These are phyloP conservation scores for Elgaria multicarinata DNA, from an alignment of 2,113 vertebrate genomes.

Conservation along the genomic window DNA sequence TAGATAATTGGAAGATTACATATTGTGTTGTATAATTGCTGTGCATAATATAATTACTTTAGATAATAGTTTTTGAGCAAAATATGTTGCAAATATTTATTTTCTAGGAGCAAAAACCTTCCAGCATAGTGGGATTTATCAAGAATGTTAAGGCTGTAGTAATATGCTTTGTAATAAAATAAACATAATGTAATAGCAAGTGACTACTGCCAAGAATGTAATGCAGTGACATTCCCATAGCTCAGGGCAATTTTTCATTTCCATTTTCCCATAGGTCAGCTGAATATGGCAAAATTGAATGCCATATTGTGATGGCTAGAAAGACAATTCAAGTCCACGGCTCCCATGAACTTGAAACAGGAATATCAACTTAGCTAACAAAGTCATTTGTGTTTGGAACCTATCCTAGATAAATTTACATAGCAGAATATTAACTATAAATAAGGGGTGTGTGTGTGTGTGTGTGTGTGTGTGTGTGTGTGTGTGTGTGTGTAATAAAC, in stretches of 20 bases:
- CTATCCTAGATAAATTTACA: constrained; percentile 24
- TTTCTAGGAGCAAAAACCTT: constrained; percentile 12
- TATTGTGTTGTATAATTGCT: constrained; percentile 1
- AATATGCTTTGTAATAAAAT: constrained; percentile 42
- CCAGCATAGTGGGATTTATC: not conserved
- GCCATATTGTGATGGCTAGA: constrained; percentile 47
- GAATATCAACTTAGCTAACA: constrained; percentile 53
- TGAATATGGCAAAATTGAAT: constrained; percentile 52
- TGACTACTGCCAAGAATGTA: constrained; percentile 49
- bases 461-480: no score
- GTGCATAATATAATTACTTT: not conserved
- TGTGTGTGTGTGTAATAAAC: not conserved
- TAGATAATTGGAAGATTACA: not conserved
- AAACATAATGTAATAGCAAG: constrained; percentile 34
- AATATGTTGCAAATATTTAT: not conserved
- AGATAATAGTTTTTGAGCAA: constrained; percentile 21
- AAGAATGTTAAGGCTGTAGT: constrained; percentile 4
- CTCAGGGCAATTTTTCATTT: constrained; percentile 56
- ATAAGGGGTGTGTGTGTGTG: no score
- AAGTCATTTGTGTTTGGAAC: constrained; percentile 35
- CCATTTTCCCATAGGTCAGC: constrained; percentile 46
- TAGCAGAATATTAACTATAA: constrained; percentile 18
- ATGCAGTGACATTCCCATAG: constrained; percentile 29
- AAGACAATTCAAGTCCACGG: constrained; percentile 43
- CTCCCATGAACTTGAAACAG: constrained; percentile 47